A percentile compares a stretch with the other conserved stretches of the same genome.
These are phyloP conservation scores for Sminthurinus signatus DNA, from an alignment of 1,140 invertebrate genomes.

Conservation along the genomic window DNA sequence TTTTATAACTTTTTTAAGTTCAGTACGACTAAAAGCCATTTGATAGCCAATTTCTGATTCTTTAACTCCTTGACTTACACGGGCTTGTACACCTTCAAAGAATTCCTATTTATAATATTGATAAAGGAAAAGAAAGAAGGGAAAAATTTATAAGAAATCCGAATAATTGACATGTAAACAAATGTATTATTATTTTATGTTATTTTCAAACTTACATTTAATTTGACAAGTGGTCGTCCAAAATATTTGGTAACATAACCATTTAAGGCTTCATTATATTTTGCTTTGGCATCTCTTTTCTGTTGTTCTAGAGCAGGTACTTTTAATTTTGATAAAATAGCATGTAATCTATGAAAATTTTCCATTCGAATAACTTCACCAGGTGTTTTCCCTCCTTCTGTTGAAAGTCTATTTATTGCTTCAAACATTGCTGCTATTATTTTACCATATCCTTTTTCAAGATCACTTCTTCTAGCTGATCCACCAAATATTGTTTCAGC, in stretches of 20 bases:
- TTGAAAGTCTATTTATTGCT: slow-evolving; percentile 68
- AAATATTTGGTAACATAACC: slow-evolving; percentile 92
- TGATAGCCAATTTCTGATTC: slow-evolving; percentile 97
- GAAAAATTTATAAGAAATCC: no score
- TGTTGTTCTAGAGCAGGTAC: slow-evolving; percentile 79
- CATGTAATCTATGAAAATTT: slow-evolving; percentile 94
- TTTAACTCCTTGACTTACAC: slow-evolving; percentile 86
- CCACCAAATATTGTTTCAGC: slow-evolving; percentile 81
- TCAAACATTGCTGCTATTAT: slow-evolving; percentile 81
- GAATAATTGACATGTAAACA: not conserved
- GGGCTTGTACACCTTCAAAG: slow-evolving; percentile 89
- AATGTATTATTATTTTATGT: no score
- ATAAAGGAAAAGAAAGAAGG: not conserved
- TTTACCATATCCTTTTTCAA: slow-evolving; percentile 91
- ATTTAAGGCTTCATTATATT: slow-evolving; percentile 82
- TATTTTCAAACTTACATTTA: slow-evolving; percentile 71
- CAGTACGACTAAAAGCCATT: slow-evolving; percentile 94
- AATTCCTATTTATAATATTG: slow-evolving; percentile 58
- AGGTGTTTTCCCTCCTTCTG: slow-evolving; percentile 88
- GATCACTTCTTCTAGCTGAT: slow-evolving; percentile 82
- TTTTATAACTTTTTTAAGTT: slow-evolving; percentile 88
- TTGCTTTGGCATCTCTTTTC: slow-evolving; percentile 83
- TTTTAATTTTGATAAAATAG: slow-evolving; percentile 79
- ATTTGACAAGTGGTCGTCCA: slow-evolving; percentile 88
- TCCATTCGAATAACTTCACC: slow-evolving; percentile 92